Evolutionary conservation across 2,797 vertebrate genomes (phyloP).

Genomic region (Sebastes melanostomus): DNA sequence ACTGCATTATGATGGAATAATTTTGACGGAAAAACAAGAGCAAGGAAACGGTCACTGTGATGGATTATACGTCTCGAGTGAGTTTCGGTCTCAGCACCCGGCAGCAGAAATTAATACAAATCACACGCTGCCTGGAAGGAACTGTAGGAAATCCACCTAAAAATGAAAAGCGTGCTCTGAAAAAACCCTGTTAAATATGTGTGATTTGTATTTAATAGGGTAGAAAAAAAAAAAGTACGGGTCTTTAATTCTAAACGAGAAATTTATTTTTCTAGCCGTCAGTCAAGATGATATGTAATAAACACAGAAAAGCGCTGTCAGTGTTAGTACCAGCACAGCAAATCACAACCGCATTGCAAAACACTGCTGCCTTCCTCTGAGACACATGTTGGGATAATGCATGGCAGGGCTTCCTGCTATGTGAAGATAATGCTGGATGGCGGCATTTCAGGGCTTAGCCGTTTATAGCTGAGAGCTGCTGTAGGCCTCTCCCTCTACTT

Average conservation of each 20-base stretch:
- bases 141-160: not conserved
- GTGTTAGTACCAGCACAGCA: not conserved
- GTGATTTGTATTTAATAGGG: not conserved
- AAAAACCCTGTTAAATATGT: not conserved
- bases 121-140: slow-evolving; percentile 1
- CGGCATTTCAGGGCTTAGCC: slow-evolving; percentile 53
- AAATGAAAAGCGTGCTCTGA: not conserved
- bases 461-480: slow-evolving; percentile 27
- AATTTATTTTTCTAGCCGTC: not conserved
- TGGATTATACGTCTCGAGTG: slow-evolving; percentile 36
- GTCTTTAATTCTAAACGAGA: not conserved
- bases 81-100: not conserved
- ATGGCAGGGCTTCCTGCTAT: slow-evolving; percentile 30
- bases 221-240: not conserved
- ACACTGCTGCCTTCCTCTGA: slow-evolving; percentile 31
- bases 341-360: slow-evolving; percentile 11
- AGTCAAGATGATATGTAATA: slow-evolving; percentile 19
- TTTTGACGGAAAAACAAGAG: slow-evolving; percentile 30
- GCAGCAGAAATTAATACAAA: slow-evolving; percentile 34
- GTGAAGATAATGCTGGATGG: slow-evolving; percentile 65
- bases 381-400: slow-evolving; percentile 51
- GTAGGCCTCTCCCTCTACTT: slow-evolving; percentile 23
- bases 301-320: slow-evolving; percentile 6
- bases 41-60: slow-evolving; percentile 29
- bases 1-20: slow-evolving; percentile 29